Evolutionary conservation across 2,888 invertebrate genomes (phyloP), one percentile per base, ranked within the genome.

Genomic region (Scaptomyza cyrtandrae): DNA sequence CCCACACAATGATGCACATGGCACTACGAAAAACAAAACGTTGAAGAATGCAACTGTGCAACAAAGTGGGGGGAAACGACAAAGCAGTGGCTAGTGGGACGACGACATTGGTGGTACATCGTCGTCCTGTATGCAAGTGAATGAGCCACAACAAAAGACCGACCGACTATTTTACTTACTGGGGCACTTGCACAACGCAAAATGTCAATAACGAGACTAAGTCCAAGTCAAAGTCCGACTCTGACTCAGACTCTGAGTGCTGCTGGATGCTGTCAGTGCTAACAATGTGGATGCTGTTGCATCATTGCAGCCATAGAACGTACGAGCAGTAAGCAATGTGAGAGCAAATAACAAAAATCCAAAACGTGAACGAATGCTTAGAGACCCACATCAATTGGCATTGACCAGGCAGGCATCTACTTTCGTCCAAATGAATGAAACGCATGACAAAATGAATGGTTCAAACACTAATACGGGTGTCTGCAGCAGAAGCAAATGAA

Each of bases 111-210:
- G 39, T 41, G 44, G n/a, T 39, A 46, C 33, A 35, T 52, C 48
- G 39, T 24, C 48, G 39, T 27, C 37, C 48, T 39, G 66, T 43
- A 63, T 62, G 70, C 76, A 69, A 76, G 68, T 61, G 73, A 88
- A 74, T 86, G 74, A 80, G 69, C 71, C 71, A 69, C 88, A 82
- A 82, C 83, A 87, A 81, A 85, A 64, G 76, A 76, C 16, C 4
- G 41, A 41, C 41, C 33, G 3, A 33, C 33, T 44, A 73, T 19
- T 52, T 66, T 56, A 37, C 66, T 48, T 56, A 37, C 53, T 53
- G 58, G 33, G 33, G 33, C 31, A 27, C 14, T 44, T 11, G 44
- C 53, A 41, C 43, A 58, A 14, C 45, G 37, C 10, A 64, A 64
- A 39, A 66, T 41, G 64, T 54, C 77, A 72, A 72, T 73, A 65